Evolutionary conservation across 2,888 invertebrate genomes (phyloP).

Genomic region (Morpho deidamia): DNA sequence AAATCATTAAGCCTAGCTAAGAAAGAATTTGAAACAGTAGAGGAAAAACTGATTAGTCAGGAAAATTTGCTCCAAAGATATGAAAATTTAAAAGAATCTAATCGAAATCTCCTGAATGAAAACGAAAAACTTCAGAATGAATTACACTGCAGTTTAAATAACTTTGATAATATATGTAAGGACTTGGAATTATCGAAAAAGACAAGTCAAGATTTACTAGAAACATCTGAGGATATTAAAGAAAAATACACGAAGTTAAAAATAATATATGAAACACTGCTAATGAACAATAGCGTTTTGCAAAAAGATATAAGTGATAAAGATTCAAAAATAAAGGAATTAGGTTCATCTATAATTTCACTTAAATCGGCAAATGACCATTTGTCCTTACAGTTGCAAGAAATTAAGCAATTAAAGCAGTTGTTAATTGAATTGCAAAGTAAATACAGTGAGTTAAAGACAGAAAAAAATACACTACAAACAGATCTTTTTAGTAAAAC

Average conservation of each 20-base stretch:
- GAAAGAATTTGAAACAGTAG: slow-evolving; percentile 45
- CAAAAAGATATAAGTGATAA: slow-evolving; percentile 18
- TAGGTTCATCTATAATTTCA: slow-evolving; percentile 34
- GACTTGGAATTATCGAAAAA: slow-evolving; percentile 24
- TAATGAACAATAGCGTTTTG: slow-evolving; percentile 18
- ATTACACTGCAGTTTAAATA: slow-evolving; percentile 28
- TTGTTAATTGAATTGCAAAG: slow-evolving; percentile 36
- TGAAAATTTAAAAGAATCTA: slow-evolving; percentile 35
- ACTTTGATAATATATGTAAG: slow-evolving; percentile 20
- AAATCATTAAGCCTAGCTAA: slow-evolving; percentile 36
- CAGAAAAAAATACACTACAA: slow-evolving; percentile 38
- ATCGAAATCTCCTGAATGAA: slow-evolving; percentile 34
- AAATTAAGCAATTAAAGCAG: slow-evolving; percentile 29
- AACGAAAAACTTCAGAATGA: slow-evolving; percentile 42
- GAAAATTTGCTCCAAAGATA: slow-evolving; percentile 39
- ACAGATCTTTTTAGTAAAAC: slow-evolving; percentile 37
- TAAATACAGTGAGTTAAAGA: slow-evolving; percentile 34
- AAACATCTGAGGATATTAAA: slow-evolving; percentile 23
- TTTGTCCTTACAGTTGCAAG: slow-evolving; percentile 25
- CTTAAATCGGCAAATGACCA: slow-evolving; percentile 38
- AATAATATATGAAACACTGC: slow-evolving; percentile 19
- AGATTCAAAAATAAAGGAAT: slow-evolving; percentile 21
- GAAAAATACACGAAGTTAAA: slow-evolving; percentile 18
- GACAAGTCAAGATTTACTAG: slow-evolving; percentile 25
- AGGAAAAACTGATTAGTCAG: slow-evolving; percentile 37